These are phyloP conservation scores for Crypturellus undulatus DNA, from an alignment of 2,113 vertebrate genomes.

Conservation along the genomic window DNA sequence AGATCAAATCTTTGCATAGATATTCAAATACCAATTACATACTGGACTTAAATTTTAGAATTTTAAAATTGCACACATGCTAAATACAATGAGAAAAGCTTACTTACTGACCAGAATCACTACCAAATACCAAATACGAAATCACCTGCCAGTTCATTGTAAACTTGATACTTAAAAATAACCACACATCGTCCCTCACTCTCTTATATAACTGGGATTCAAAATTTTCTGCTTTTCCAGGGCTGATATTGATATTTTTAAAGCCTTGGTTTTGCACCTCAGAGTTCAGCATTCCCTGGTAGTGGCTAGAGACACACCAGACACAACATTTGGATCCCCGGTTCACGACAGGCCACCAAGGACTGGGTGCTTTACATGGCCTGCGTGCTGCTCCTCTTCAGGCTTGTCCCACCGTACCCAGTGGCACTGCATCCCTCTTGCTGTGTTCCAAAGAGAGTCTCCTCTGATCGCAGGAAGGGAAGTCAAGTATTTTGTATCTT, in stretches of 20 bases:
- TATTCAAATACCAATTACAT: neutral
- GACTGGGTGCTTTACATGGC: rapidly evolving
- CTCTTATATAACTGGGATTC: neutral
- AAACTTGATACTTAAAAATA: neutral
- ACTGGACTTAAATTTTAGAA: neutral
- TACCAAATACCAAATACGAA: neutral
- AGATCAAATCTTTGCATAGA: neutral
- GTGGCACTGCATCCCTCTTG: neutral
- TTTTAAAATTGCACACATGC: neutral
- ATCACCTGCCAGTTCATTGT: neutral
- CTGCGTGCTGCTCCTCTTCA: neutral
- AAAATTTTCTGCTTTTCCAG: neutral
- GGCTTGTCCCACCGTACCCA: neutral
- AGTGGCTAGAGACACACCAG: neutral
- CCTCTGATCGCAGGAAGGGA: neutral
- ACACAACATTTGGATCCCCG: neutral
- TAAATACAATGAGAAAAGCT: neutral
- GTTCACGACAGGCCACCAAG: neutral
- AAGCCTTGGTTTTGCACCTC: neutral
- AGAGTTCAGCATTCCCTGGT: neutral
- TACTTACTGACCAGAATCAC: neutral
- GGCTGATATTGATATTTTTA: neutral
- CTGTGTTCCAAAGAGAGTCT: neutral
- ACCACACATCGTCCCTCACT: neutral
- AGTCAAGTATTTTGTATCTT: neutral